Conservation (phyloP, 1,140 invertebrate species). For the Drosophila mojavensis region DNA sequence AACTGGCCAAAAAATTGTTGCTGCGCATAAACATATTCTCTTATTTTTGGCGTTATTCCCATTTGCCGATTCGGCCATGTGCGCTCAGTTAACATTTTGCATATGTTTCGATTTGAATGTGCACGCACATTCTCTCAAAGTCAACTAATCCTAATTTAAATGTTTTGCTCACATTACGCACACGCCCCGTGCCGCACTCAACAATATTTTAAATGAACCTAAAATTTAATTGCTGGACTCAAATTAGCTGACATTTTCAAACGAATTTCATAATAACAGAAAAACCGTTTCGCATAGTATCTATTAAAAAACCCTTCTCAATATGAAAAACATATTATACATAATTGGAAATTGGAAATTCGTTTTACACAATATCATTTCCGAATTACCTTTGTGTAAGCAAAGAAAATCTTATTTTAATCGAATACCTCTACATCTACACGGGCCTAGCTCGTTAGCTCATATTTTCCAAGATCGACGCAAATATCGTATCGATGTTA, state of each 20-base stretch:
- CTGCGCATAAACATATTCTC: constrained; percentile 3
- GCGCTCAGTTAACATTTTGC: constrained; percentile 45
- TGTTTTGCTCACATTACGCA: constrained; percentile 38
- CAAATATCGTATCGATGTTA: too few relatives aligned
- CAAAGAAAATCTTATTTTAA: too few relatives aligned
- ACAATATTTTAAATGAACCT: constrained; percentile 36
- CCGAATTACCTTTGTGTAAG: too few relatives aligned
- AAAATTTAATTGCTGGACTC: constrained; percentile 64
- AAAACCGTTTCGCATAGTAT: constrained; percentile 63
- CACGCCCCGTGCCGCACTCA: constrained; percentile 2
- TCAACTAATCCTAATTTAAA: constrained; percentile 74
- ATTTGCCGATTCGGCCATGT: constrained; percentile 14
- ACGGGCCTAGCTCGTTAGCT: too few relatives aligned
- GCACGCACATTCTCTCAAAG: constrained; percentile 43
- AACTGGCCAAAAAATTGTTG: constrained; percentile 27
- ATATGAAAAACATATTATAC: constrained; percentile 64
- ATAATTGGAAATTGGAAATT: constrained; percentile 72
- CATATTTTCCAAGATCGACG: too few relatives aligned
- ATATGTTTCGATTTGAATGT: constrained; percentile 62
- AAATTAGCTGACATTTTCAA: constrained; percentile 34
- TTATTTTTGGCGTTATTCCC: neutral
- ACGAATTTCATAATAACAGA: neutral
- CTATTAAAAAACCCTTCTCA: constrained; percentile 56
- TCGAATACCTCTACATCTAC: too few relatives aligned
- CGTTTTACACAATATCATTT: constrained; percentile 31